Evolutionary conservation across 2,113 vertebrate species (phyloP).

Genomic region (Caracal caracal): DNA sequence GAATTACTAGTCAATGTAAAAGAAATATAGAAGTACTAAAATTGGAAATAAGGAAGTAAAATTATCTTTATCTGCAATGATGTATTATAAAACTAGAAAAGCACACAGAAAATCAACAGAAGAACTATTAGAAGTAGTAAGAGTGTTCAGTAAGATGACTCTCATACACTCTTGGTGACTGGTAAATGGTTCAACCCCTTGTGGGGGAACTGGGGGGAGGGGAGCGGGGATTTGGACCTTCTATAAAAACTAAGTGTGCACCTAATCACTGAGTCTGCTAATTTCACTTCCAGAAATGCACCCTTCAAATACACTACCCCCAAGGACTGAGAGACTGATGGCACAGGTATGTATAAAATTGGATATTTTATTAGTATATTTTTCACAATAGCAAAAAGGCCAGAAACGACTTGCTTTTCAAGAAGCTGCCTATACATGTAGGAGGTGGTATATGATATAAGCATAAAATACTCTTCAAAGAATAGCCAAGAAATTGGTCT

Average conservation of each 20-base stretch:
- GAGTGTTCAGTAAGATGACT: background rate
- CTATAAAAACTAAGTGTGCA: background rate
- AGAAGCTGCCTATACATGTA: background rate
- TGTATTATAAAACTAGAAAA: background rate
- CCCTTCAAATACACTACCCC: background rate
- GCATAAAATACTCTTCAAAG: background rate
- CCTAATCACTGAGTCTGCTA: background rate
- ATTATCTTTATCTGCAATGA: background rate
- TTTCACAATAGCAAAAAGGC: background rate
- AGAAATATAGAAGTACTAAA: background rate
- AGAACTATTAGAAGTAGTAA: background rate
- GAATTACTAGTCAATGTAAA: background rate
- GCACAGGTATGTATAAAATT: too few relatives aligned
- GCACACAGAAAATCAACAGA: background rate
- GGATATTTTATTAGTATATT: background rate
- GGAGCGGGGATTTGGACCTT: background rate
- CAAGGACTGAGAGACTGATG: background rate
- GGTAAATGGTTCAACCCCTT: background rate
- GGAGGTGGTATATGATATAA: background rate
- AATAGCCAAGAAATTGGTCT: background rate
- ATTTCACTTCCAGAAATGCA: background rate
- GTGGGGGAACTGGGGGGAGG: rapidly evolving
- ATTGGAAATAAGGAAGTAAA: background rate
- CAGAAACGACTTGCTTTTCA: background rate
- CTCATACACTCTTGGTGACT: background rate